Percentiles rank a stretch among this genome's conserved stretches.
phyloP scores from a whole-genome alignment of 2,888 invertebrate species.

The Xestia rhomboidea region DNA sequence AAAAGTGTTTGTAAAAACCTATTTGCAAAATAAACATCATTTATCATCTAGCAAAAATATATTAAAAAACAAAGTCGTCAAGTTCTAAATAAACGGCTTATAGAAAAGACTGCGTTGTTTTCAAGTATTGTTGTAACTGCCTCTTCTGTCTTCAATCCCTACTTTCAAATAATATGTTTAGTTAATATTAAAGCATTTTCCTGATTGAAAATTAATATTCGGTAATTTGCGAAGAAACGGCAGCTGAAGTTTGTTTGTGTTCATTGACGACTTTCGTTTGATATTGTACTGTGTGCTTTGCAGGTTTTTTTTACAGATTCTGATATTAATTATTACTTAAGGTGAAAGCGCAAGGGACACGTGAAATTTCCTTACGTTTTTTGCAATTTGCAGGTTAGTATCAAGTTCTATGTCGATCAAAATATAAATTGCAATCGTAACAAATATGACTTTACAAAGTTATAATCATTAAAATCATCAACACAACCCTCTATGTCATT shows the following conservation, averaged over 20 bases:
- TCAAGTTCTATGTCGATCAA: no score
- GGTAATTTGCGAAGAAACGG: conserved; percentile 49
- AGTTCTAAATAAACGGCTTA: background rate
- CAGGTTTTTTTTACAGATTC: conserved; percentile 20
- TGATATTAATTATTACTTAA: background rate
- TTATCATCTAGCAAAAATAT: no score
- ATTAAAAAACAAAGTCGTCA: background rate
- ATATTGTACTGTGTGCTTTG: conserved; percentile 18
- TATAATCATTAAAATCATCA: no score
- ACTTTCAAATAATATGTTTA: conserved; percentile 22
- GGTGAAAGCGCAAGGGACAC: no score
- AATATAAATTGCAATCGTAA: no score
- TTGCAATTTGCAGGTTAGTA: no score
- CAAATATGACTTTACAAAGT: no score
- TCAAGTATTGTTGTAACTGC: background rate
- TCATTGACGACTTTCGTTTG: conserved; percentile 35
- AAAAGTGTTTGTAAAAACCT: no score
- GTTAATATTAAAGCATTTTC: conserved; percentile 46
- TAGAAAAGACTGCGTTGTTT: background rate
- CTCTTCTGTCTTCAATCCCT: background rate
- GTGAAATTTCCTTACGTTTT: no score
- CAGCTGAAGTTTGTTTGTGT: conserved; percentile 31
- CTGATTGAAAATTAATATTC: conserved; percentile 61
- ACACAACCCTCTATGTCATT: no score
- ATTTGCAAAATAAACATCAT: no score